Base-by-base conservation (phyloP, 2,113 vertebrate species). In the Hystrix brachyura region DNA sequence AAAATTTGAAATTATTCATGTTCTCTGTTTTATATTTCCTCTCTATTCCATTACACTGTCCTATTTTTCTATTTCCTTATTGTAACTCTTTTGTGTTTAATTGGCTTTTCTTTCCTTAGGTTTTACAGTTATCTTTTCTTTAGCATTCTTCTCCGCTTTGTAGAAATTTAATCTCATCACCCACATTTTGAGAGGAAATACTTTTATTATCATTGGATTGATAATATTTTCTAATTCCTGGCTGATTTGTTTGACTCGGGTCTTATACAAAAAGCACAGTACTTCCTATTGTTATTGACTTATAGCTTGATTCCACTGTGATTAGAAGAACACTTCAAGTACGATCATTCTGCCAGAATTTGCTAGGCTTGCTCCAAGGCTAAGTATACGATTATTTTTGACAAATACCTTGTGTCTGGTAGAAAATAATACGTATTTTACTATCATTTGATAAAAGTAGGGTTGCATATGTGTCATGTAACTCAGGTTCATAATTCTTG, bases 61-160 rank as follows among this genome's bases (percentile, higher is more conserved):
- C 29, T 89, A 80, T 57, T 72, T 53, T 38, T 76, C 23, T 32
- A n/a, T 46, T 90, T 86, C 11, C n/a, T 83, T 59, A 29, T 59
- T 81, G 53, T 82, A 82, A 93, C 7, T 46, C 13, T 93, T 65
- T 69, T 81, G n/a, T 74, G 67, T 34, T 88, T 88, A 85, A 79
- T 64, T 95, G 27, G 32, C 34, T 64, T 11, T 48, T 51, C 18
- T 90, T 86, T 55, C 4, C 29, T 8, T 46, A 7, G 19, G 4
- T 53, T 69, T 72, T 43, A 23, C 38, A 72, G 29, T 27, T n/a
- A 69, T 57, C 17, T 69, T 64, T 88, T 8, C 19, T 15, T 91
- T 53, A 76, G 27, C 7, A 1, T 57, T 51, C n/a, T 72, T 84
- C 8, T 92, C 21, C 14, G 85, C 12, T 80, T 64, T 55, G 13